Evolutionary conservation across 1,140 invertebrate genomes (phyloP), one percentile per base, ranked within the genome.

Genomic region (Penaeus indicus): DNA sequence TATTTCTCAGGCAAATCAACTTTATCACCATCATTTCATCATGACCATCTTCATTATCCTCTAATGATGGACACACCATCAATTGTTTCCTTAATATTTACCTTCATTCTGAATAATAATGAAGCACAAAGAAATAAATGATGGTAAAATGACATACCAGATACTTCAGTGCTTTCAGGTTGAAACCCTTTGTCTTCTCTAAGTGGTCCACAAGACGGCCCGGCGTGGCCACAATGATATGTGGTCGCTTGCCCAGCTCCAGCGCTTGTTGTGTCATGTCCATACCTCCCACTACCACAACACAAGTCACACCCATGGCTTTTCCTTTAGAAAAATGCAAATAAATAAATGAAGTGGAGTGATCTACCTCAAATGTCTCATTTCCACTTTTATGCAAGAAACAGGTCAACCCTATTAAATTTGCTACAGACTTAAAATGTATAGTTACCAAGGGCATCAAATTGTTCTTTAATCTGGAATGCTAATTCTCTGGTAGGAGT

Each of bases 401-500:
- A 72, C 3, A 38, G 32, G 8, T 27, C 13, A 16, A 11, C 0
- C 69, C 4, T 11, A 75, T 75, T 75, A 75, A 75, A 75, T 5
- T 3, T 38, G 5, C 38, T 38, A 42, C 38, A 42, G 38, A 42
- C 4, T 42, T 0, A 8, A 42, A 42, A 72, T 25, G 22, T 32
- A 72, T 61, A 85, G 84, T 61, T 63, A 91, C 91, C 93, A 11
- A 94, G 84, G 27, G 94, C 95, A 90, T 94, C 92, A 92, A 95
- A 94, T 91, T 95, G 95, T 91, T 95, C 94, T 27, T 93, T 93
- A 87, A 95, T 95, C 92, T 95, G 95, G 90, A 94, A 94, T 8
- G 99, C 99, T 90, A 99, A 94, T 94, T 99, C 99, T 94, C 99
- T 94, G 0, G 99, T 99, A 25, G 99, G 99, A 47, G 98, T 99